These are phyloP conservation scores for Ochlodes sylvanus DNA, from an alignment of 2,888 invertebrate species.

Conservation along the genomic window DNA sequence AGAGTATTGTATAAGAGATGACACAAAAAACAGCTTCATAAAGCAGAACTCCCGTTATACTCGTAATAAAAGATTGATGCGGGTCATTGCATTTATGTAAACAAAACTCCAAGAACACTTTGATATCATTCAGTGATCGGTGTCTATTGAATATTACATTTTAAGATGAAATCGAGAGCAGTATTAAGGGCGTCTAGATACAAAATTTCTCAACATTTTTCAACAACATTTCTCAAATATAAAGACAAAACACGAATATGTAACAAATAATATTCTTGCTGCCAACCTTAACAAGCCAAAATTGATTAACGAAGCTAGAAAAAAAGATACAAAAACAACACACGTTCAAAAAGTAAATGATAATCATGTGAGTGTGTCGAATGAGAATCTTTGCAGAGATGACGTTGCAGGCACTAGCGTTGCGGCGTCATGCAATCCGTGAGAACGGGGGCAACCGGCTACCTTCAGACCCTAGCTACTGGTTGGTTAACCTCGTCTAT, in stretches of 20 bases:
- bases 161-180: background rate
- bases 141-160: background rate
- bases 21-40: background rate
- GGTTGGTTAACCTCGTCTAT: slow-evolving; percentile 40
- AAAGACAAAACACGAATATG: too few relatives aligned
- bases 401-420: slow-evolving; percentile 16
- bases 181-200: background rate
- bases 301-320: too few relatives aligned
- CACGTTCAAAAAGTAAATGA: too few relatives aligned
- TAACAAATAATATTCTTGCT: too few relatives aligned
- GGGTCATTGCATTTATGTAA: background rate
- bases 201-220: too few relatives aligned
- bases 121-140: background rate
- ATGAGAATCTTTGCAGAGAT: slow-evolving; percentile 9
- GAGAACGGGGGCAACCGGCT: slow-evolving; percentile 30
- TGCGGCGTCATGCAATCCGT: slow-evolving; percentile 28
- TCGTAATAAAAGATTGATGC: too few relatives aligned
- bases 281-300: too few relatives aligned
- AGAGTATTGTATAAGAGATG: background rate
- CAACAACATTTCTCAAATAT: too few relatives aligned
- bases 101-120: background rate
- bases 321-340: too few relatives aligned
- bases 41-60: background rate
- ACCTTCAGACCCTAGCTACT: slow-evolving; percentile 13
- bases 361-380: background rate